Percentiles rank a stretch among this genome's conserved stretches.
Conservation (phyloP, 2,113 vertebrate genomes). For the human region DNA sequence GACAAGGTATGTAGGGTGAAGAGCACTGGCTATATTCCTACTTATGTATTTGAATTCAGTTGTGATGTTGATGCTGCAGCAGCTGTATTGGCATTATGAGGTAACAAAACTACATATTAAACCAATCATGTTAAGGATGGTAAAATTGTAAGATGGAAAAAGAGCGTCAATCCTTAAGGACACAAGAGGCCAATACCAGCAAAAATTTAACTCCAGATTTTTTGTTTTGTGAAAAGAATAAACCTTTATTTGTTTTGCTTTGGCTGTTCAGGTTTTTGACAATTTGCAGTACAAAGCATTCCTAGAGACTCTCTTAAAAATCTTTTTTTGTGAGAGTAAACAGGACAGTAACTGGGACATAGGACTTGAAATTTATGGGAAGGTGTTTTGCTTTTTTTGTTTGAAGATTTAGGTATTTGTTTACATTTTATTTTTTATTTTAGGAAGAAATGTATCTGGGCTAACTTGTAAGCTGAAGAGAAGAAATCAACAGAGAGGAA, state of each 20-base stretch:
- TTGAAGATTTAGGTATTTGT: not conserved
- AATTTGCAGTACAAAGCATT: not conserved
- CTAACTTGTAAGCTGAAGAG: not conserved
- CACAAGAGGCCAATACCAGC: not conserved
- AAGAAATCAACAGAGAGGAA: not conserved
- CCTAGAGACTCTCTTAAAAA: not conserved
- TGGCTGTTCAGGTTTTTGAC: not conserved
- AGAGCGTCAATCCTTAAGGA: not conserved
- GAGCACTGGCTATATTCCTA: not conserved
- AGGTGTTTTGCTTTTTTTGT: not conserved
- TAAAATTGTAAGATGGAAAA: not conserved
- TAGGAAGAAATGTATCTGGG: not conserved
- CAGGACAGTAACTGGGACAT: not conserved
- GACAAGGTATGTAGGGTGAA: not conserved
- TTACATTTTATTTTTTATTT: not conserved
- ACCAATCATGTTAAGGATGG: not conserved
- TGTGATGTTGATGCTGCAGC: not conserved
- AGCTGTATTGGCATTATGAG: not conserved
- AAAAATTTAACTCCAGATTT: not conserved
- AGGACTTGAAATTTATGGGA: conserved; percentile 1
- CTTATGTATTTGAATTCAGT: not conserved
- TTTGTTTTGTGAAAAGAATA: not conserved
- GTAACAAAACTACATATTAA: not conserved
- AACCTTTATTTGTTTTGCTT: not conserved
- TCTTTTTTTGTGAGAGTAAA: not conserved